Percentiles rank a stretch among this genome's conserved stretches.
These are phyloP conservation scores for Lophius piscatorius DNA, from an alignment of 2,113 vertebrate species.

Conservation along the genomic window DNA sequence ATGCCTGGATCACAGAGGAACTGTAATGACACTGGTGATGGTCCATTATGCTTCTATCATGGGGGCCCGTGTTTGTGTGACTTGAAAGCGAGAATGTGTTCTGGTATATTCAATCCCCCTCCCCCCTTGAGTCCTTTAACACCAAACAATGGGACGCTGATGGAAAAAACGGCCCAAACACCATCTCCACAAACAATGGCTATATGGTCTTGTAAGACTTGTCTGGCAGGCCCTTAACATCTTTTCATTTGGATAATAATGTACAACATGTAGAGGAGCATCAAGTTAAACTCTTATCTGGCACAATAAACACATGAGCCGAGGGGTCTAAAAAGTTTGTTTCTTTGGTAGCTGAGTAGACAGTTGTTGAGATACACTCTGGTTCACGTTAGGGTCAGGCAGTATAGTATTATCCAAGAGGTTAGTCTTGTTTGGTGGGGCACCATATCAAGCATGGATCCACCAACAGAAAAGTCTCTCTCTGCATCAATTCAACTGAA, in stretches of 20 bases:
- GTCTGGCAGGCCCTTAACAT: constrained; percentile 55
- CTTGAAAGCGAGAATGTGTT: constrained; percentile 69
- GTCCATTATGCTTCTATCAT: constrained; percentile 50
- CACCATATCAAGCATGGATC: no score
- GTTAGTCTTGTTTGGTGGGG: no score
- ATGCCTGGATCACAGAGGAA: constrained; percentile 33
- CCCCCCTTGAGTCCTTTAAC: constrained; percentile 51
- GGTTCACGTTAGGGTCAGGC: no score
- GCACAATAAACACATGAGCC: constrained; percentile 35
- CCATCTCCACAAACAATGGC: constrained; percentile 47
- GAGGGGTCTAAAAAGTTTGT: background rate
- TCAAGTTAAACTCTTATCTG: constrained; percentile 45
- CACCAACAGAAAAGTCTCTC: no score
- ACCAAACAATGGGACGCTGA: constrained; percentile 71
- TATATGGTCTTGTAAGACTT: constrained; percentile 71
- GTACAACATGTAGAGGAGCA: constrained; percentile 49
- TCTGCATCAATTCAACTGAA: no score
- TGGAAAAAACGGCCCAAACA: constrained; percentile 69
- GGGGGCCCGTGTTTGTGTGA: constrained; percentile 41
- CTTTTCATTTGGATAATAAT: constrained; percentile 46
- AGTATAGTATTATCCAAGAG: no score
- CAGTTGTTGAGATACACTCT: background rate
- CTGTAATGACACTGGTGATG: constrained; percentile 52
- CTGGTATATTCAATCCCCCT: constrained; percentile 64
- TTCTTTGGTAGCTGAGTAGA: constrained; percentile 4